Base-by-base conservation (phyloP, 2,888 invertebrate genomes). In the Invenusta paracnida region DNA sequence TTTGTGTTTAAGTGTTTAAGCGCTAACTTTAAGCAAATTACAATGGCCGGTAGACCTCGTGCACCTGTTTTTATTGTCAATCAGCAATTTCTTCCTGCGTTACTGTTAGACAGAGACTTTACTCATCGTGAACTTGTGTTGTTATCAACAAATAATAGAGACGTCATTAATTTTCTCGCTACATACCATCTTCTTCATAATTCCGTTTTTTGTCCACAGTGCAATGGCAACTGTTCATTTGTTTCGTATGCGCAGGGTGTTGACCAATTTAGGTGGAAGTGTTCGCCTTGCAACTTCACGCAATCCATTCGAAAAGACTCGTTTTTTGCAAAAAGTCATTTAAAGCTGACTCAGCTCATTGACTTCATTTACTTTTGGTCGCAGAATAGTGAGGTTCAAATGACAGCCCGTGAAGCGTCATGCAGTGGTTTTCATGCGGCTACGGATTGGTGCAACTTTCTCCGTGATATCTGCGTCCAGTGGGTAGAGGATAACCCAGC, bases 301-400 rank as follows among this genome's bases (percentile, higher is more conserved):
- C 29, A 83, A 5, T 83, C 84, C 17, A 2, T 83, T 83, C 79
- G 79, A 13, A 67, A 30, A 13, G 25, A 67, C 25, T 67, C 66
- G n/a, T 83, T 83, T 66, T 83, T 83, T 30, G 5, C 30, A 83
- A 29, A 66, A 67, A 83, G 84, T 83, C 84, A 83, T 25, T 30
- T 83, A 13, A 13, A 5, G n/a, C 81, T 83, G 84, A 30, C 5
- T 11, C n/a, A n/a, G 23, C 29, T 83, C 81, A 82, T 83, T 82
- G 84, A 83, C 25, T 13, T 67, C 2, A 2, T 83, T 27, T 83
- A 83, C 81, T 83, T 83, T 83, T 83, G 84, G 84, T 31, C 11
- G 2, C 2, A 82, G 5, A 66, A 83, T 27, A 82, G 82, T 67
- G 84, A 83, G 30, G 81, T 13, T 2, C 5, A 13, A 11, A 25